Evolutionary conservation across 1,140 invertebrate species (phyloP).

Genomic region (Drosophila serrata): DNA sequence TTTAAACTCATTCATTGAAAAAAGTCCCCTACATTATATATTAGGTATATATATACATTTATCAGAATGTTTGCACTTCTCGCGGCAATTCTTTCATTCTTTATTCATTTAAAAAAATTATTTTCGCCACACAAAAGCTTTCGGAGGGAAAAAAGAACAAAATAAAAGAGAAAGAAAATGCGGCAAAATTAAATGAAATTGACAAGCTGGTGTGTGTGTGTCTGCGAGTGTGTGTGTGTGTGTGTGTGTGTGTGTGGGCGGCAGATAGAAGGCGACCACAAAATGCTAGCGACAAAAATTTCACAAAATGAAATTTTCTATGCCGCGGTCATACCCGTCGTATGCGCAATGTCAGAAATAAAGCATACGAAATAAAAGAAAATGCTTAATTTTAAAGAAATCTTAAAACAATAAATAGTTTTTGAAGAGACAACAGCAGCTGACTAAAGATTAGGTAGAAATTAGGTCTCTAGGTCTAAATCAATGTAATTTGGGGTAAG

Average conservation of each 20-base stretch:
- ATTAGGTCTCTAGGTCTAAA: neutral
- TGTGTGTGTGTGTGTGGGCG: constrained; percentile 28
- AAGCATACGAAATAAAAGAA: constrained; percentile 16
- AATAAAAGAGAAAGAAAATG: constrained; percentile 56
- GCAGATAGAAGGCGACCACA: constrained; percentile 44
- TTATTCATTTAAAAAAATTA: constrained; percentile 66
- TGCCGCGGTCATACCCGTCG: constrained; percentile 30
- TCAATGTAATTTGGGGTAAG: neutral
- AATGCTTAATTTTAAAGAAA: neutral
- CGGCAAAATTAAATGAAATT: constrained; percentile 78
- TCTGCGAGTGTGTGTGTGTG: constrained; percentile 19
- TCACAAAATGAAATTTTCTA: constrained; percentile 31
- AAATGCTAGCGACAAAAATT: constrained; percentile 34
- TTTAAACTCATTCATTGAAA: constrained; percentile 42
- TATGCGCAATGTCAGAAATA: constrained; percentile 48
- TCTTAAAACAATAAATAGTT: constrained; percentile 13
- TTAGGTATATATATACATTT: constrained; percentile 17
- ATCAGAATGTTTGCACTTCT: constrained; percentile 35
- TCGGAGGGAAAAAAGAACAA: constrained; percentile 12
- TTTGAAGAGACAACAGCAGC: neutral
- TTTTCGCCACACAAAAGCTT: constrained; percentile 59
- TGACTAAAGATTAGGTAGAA: neutral
- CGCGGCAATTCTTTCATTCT: constrained; percentile 53
- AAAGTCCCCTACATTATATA: constrained; percentile 15
- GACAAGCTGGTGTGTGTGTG: constrained; percentile 33